Evolutionary conservation across 2,113 vertebrate genomes (phyloP), one percentile per base, ranked within the genome.

Genomic region (Melanostigma gelatinosum): DNA sequence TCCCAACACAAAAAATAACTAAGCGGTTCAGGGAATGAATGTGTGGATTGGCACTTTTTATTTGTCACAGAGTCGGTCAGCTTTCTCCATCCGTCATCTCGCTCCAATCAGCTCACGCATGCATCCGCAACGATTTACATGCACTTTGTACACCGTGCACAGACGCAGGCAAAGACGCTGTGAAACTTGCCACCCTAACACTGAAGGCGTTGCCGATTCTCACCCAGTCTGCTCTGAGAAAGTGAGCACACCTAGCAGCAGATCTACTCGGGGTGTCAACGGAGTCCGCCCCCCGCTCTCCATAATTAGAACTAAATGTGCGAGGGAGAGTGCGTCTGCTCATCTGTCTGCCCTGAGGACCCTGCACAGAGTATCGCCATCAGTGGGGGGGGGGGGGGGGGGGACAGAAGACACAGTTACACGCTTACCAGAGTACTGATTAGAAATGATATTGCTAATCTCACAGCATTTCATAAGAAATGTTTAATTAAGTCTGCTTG

Each of bases 391-490:
- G 24, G 24, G 4, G 72, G 75, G 24, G 24, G 24, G 24, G 24
- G 50, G 60, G 62, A 69, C 77, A 81, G 64, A n/a, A 75, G 68
- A 82, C 72, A 71, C 75, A 64, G 61, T 87, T 85, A 83, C 80
- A 90, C 7, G 38, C 77, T 78, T 69, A 58, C 79, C 85, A 55
- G 79, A 87, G 63, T 77, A 58, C 78, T 87, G 86, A 94, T 91
- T 88, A 84, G 50, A 87, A 88, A 29, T 29, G 3, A 24, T 11
- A 15, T 38, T n/a, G 42, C 36, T 42, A 20, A 40, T 27, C 55
- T 40, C 8, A 40, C 8, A 40, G 9, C 40, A 10, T 10, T 42
- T 50, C 6, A 15, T 15, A 4, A 6, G 6, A 3, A 55, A 9
- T 32, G 40, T 20, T 48, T 12, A 11, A 42, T 42, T 46, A 46